Evolutionary conservation across 2,113 vertebrate genomes (phyloP).

Genomic region (Elephas maximus): DNA sequence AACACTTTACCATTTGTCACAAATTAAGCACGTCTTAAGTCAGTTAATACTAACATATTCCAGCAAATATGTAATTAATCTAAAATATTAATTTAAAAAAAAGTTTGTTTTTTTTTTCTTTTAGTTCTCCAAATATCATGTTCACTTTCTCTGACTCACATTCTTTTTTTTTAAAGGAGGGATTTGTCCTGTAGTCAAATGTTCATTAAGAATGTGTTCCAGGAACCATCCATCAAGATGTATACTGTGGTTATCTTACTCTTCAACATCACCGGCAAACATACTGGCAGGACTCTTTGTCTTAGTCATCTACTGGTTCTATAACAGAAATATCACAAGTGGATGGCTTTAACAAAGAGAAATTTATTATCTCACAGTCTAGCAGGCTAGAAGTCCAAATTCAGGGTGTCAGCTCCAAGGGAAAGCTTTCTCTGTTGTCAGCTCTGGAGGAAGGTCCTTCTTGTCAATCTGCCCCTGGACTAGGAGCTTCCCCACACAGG

Average conservation of each 20-base stretch:
- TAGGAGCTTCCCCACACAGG: too few relatives aligned
- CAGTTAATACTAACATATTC: conserved; percentile 6
- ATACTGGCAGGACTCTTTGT: neutral
- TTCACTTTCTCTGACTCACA: conserved; percentile 3
- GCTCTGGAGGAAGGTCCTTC: too few relatives aligned
- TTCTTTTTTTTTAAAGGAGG: too few relatives aligned
- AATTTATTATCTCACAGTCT: too few relatives aligned
- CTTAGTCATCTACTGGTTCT: too few relatives aligned
- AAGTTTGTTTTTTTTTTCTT: too few relatives aligned
- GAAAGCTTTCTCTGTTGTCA: too few relatives aligned
- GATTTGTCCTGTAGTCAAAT: neutral
- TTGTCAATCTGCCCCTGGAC: too few relatives aligned
- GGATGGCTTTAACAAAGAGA: too few relatives aligned
- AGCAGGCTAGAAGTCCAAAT: too few relatives aligned
- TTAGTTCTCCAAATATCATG: conserved; percentile 4
- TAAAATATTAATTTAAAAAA: conserved; percentile 40
- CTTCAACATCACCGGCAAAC: neutral
- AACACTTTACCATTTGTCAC: conserved; percentile 43
- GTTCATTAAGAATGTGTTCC: neutral
- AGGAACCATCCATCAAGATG: conserved; percentile 12
- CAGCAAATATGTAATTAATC: conserved; percentile 36
- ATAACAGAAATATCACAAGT: too few relatives aligned
- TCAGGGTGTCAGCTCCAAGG: too few relatives aligned
- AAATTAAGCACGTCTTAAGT: neutral
- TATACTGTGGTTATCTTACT: conserved; percentile 8